Evolutionary conservation across 2,797 vertebrate species (phyloP).

Genomic region (Chiloscyllium punctatum): DNA sequence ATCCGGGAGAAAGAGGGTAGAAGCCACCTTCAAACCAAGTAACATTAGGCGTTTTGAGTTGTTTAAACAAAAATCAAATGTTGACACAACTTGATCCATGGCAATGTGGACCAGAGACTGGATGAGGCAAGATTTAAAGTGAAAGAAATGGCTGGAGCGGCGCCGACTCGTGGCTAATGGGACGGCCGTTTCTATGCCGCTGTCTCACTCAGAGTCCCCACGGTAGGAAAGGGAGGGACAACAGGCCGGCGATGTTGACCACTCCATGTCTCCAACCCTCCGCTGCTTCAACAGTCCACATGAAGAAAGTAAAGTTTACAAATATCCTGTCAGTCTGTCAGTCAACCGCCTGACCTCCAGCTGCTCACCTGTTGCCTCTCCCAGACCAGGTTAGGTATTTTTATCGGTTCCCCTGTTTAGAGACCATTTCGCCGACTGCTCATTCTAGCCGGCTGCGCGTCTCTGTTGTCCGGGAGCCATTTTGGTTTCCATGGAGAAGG

Average conservation of each 20-base stretch:
- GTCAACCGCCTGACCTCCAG: neutral
- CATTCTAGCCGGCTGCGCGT: conserved; percentile 46
- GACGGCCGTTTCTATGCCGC: too few species aligned
- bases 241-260: too few species aligned
- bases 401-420: neutral
- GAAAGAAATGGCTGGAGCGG: neutral
- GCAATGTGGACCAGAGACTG: neutral
- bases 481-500: conserved; percentile 42
- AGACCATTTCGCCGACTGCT: conserved; percentile 11
- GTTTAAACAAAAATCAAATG: neutral
- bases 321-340: neutral
- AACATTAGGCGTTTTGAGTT: neutral
- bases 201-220: too few species aligned
- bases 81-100: neutral
- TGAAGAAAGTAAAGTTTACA: neutral
- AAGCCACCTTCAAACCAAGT: neutral
- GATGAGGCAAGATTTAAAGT: neutral
- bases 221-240: neutral
- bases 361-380: too few species aligned
- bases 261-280: neutral
- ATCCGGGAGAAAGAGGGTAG: neutral
- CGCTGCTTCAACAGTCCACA: neutral
- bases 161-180: neutral
- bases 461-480: conserved; percentile 57
- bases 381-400: too few species aligned